Evolutionary conservation across 2,888 invertebrate genomes (phyloP).

Genomic region (Lasiommata megera): DNA sequence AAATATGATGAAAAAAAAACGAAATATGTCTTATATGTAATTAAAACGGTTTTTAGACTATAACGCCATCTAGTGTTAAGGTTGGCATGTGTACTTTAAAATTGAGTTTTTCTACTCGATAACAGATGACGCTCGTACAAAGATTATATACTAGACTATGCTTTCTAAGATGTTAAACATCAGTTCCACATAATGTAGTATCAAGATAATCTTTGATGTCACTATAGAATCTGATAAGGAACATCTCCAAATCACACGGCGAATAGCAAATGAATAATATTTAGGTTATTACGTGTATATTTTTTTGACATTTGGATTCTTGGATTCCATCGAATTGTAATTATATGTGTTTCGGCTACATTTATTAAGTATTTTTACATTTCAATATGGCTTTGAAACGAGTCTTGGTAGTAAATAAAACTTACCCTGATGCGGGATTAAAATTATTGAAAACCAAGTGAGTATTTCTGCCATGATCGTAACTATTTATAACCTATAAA

Average conservation of each 20-base stretch:
- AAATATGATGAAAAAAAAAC: too few relatives aligned
- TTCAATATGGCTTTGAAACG: conserved; percentile 50
- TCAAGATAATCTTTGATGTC: too few relatives aligned
- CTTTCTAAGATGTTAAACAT: too few relatives aligned
- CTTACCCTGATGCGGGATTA: conserved; percentile 56
- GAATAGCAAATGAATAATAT: not conserved
- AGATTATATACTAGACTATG: too few relatives aligned
- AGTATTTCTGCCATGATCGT: too few relatives aligned
- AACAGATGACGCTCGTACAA: conserved; percentile 26
- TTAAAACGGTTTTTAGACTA: not conserved
- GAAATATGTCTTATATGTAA: too few relatives aligned
- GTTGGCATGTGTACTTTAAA: not conserved
- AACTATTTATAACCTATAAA: too few relatives aligned
- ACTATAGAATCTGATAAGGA: not conserved
- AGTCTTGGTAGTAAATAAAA: conserved; percentile 60
- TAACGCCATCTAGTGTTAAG: conserved; percentile 11
- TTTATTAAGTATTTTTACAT: not conserved
- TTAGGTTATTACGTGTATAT: not conserved
- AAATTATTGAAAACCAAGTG: conserved; percentile 59
- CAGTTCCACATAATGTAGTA: too few relatives aligned
- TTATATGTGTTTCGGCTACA: too few relatives aligned
- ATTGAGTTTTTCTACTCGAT: conserved; percentile 17
- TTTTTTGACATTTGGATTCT: too few relatives aligned
- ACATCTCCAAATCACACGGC: not conserved
- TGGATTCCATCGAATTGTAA: too few relatives aligned